phyloP scores from a whole-genome alignment of 2,888 invertebrate species.

The Lasius fuliginosus region DNA sequence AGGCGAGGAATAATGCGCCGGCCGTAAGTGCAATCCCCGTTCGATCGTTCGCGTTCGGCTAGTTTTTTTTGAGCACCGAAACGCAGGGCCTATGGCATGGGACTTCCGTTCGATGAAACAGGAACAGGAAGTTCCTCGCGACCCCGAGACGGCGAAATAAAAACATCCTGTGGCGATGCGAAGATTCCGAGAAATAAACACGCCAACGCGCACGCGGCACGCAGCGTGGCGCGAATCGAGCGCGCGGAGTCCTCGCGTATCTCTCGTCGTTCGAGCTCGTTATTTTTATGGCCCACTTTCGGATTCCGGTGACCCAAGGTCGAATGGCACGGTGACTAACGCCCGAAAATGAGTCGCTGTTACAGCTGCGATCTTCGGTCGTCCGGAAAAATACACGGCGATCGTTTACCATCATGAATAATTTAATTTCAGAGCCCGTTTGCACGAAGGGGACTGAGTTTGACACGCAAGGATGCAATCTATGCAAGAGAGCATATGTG shows the following conservation, averaged over 20 bases:
- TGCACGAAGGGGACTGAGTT: constrained; percentile 69
- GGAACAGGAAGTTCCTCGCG: constrained; percentile 86
- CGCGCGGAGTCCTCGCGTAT: constrained; percentile 24
- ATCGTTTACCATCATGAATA: constrained; percentile 65
- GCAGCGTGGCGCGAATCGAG: constrained; percentile 41
- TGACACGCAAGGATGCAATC: constrained; percentile 82
- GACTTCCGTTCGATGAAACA: constrained; percentile 85
- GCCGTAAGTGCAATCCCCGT: constrained; percentile 79
- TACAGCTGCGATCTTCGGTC: constrained; percentile 52
- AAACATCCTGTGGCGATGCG: constrained; percentile 84
- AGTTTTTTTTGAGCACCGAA: constrained; percentile 74
- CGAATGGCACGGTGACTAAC: constrained; percentile 61
- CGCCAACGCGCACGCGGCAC: constrained; percentile 51
- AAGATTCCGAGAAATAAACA: constrained; percentile 79
- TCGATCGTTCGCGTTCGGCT: constrained; percentile 62
- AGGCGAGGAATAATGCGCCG: constrained; percentile 79
- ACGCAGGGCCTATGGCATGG: constrained; percentile 84
- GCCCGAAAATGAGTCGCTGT: constrained; percentile 66
- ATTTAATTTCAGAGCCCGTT: constrained; percentile 75
- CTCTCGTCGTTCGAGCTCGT: constrained; percentile 37
- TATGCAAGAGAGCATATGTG: constrained; percentile 81
- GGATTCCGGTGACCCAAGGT: constrained; percentile 72
- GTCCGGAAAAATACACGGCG: constrained; percentile 53
- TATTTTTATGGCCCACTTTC: constrained; percentile 73
- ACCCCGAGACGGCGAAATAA: constrained; percentile 82